Percentiles rank a stretch among this genome's conserved stretches.
These are phyloP conservation scores for Cynopterus sphinx DNA, from an alignment of 2,797 vertebrate species.

Conservation along the genomic window DNA sequence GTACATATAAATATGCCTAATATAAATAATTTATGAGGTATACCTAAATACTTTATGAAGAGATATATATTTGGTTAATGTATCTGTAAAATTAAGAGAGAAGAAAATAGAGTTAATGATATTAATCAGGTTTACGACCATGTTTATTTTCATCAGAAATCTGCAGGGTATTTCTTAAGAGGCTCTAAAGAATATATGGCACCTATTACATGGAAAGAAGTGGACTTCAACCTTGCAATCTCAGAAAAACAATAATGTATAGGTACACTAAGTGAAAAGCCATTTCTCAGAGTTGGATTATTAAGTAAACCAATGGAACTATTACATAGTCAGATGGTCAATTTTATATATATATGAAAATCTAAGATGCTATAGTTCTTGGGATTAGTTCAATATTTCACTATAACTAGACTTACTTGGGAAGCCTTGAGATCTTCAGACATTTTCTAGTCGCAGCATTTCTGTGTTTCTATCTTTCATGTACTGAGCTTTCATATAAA, in stretches of 20 bases:
- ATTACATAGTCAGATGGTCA: background rate
- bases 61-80: conserved; percentile 31
- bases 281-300: background rate
- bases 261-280: background rate
- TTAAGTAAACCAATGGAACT: background rate
- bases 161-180: conserved; percentile 8
- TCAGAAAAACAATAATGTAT: conserved; percentile 13
- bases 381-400: background rate
- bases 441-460: background rate
- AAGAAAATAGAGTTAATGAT: background rate
- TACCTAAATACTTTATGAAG: background rate
- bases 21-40: background rate
- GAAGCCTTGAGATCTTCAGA: background rate
- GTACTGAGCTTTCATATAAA: background rate
- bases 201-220: background rate
- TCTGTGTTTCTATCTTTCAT: background rate
- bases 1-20: background rate
- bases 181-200: background rate
- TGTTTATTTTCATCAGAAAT: background rate
- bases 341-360: background rate
- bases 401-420: background rate
- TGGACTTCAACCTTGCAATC: background rate
- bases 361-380: background rate
- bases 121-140: background rate
- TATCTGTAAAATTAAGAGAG: conserved; percentile 30